phyloP scores from a whole-genome alignment of 2,113 vertebrate genomes.

The Ophthalmolycus amberensis region DNA sequence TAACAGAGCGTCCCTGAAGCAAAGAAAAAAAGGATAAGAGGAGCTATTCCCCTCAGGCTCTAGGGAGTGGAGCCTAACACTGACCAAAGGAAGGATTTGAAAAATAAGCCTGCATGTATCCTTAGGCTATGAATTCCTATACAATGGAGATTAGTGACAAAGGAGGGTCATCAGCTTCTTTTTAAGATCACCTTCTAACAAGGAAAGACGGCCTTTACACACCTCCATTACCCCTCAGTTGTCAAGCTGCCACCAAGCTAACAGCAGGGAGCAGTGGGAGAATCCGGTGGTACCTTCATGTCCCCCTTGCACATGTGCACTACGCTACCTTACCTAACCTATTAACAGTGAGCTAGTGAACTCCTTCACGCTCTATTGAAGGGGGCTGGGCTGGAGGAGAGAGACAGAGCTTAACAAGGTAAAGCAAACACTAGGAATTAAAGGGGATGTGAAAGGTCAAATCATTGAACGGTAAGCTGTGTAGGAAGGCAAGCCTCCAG shows the following conservation, averaged over 20 bases:
- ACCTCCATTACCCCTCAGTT: conserved; percentile 40
- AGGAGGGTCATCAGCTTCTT: conserved; percentile 62
- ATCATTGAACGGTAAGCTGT: conserved; percentile 75
- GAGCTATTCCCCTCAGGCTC: conserved; percentile 68
- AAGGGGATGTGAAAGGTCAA: conserved; percentile 74
- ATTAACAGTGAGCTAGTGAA: conserved; percentile 56
- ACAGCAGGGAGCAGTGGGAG: conserved; percentile 31
- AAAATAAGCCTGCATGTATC: conserved; percentile 76
- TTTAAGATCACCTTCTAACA: conserved; percentile 71
- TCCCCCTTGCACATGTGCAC: conserved; percentile 15
- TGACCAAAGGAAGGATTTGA: conserved; percentile 78
- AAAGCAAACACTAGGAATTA: conserved; percentile 73
- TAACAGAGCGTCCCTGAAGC: conserved; percentile 56
- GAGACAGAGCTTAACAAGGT: conserved; percentile 66
- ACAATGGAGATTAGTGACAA: conserved; percentile 73
- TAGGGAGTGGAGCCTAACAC: conserved; percentile 61
- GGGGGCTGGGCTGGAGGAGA: conserved; percentile 47
- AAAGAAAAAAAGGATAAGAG: conserved; percentile 53
- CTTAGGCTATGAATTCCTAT: conserved; percentile 76
- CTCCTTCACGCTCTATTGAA: conserved; percentile 66
- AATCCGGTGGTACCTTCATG: conserved; percentile 16
- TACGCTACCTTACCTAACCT: conserved; percentile 20
- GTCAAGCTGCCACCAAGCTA: conserved; percentile 43
- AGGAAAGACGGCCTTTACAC: conserved; percentile 41
- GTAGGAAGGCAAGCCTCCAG: conserved; percentile 63